phyloP scores from a whole-genome alignment of 2,113 vertebrate species.

The Syngnathus typhle region DNA sequence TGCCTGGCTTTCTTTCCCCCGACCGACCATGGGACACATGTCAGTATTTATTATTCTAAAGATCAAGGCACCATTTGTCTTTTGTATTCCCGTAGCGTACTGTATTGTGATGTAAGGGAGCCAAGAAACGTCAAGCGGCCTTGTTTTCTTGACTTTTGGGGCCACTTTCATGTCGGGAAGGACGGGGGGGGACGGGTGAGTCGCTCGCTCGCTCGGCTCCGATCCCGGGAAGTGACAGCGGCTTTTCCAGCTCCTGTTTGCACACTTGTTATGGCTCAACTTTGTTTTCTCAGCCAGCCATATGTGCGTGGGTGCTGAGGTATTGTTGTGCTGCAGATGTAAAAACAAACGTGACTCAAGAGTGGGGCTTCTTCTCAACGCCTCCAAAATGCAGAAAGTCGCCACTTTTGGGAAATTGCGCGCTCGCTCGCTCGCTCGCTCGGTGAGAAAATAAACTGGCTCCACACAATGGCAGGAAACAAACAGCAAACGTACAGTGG shows the following conservation, averaged over 20 bases:
- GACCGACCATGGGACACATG: conserved; percentile 50
- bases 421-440: no score
- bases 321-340: conserved; percentile 7
- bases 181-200: conserved; percentile 24
- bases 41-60: conserved; percentile 68
- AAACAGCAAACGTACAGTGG: neutral
- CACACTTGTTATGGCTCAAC: conserved; percentile 59
- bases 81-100: conserved; percentile 43
- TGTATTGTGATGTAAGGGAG: conserved; percentile 53
- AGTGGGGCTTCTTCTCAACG: conserved; percentile 5
- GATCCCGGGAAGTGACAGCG: conserved; percentile 54
- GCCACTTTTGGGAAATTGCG: conserved; percentile 53
- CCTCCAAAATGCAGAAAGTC: conserved; percentile 2
- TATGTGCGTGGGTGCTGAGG: conserved; percentile 30
- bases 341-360: conserved; percentile 9
- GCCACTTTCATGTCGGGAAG: conserved; percentile 63
- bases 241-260: conserved; percentile 59
- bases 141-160: conserved; percentile 64
- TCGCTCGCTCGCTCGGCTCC: conserved; percentile 35
- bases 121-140: conserved; percentile 52
- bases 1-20: conserved; percentile 35
- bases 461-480: conserved; percentile 61
- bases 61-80: conserved; percentile 67
- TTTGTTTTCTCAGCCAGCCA: conserved; percentile 66
- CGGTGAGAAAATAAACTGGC: conserved; percentile 53